These are phyloP conservation scores for Pholis gunnellus DNA, from an alignment of 2,113 vertebrate genomes.

Conservation along the genomic window DNA sequence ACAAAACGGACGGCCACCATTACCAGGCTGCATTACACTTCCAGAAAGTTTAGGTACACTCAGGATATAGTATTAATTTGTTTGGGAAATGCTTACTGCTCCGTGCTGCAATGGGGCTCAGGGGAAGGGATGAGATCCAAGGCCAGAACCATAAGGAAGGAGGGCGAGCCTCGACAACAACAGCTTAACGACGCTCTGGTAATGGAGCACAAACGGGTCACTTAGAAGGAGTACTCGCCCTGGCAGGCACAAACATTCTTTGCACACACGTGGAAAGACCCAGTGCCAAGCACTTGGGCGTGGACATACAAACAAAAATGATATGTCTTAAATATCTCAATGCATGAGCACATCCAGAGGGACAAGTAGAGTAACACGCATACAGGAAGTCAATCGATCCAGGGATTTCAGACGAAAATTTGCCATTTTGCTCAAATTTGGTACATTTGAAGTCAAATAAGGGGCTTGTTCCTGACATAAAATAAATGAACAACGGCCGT, in stretches of 20 bases:
- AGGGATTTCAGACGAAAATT: neutral
- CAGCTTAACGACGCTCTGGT: conserved; percentile 71
- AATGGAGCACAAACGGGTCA: conserved; percentile 68
- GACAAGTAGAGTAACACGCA: neutral
- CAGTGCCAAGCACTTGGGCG: neutral
- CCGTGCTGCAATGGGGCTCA: conserved; percentile 62
- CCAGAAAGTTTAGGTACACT: conserved; percentile 77
- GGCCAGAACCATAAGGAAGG: conserved; percentile 71
- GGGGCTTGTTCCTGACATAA: neutral
- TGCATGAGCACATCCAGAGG: neutral
- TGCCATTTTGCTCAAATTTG: neutral
- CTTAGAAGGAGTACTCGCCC: conserved; percentile 62
- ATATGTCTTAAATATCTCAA: neutral
- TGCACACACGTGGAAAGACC: conserved; percentile 11
- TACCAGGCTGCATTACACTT: conserved; percentile 76
- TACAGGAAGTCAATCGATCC: neutral
- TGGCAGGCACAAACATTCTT: conserved; percentile 27
- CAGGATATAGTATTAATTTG: conserved; percentile 73
- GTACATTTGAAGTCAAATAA: neutral
- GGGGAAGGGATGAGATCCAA: conserved; percentile 65
- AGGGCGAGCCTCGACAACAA: conserved; percentile 62
- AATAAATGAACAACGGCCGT: neutral
- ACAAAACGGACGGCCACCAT: conserved; percentile 56
- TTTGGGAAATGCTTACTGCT: conserved; percentile 80
- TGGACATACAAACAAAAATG: neutral